A percentile compares a stretch with the other conserved stretches of the same genome.
Conservation (phyloP, 2,797 vertebrate genomes). For the Hypotaenidia philippensis region DNA sequence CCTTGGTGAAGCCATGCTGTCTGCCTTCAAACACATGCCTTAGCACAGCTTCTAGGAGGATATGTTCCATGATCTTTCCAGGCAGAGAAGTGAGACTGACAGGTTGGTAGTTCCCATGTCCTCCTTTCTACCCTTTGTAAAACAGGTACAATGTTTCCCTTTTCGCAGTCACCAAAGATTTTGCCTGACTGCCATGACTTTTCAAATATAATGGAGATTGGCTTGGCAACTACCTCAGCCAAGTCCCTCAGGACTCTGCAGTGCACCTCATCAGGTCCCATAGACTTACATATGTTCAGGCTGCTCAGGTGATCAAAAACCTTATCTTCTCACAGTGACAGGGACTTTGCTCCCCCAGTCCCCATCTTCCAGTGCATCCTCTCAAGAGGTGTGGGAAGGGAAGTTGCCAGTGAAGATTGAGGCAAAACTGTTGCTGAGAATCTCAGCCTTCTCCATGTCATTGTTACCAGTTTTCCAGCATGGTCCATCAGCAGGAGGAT, state of each 20-base stretch:
- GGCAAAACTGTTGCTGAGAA: background rate
- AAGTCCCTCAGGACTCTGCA: background rate
- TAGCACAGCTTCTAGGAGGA: no score
- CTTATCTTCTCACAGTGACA: background rate
- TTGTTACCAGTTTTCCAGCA: background rate
- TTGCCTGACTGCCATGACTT: background rate
- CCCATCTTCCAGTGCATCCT: background rate
- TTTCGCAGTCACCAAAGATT: background rate
- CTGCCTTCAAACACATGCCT: no score
- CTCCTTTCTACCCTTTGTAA: background rate
- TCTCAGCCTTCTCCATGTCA: background rate
- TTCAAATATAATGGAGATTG: background rate
- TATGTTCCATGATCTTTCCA: background rate
- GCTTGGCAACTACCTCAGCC: background rate
- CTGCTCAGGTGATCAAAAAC: background rate
- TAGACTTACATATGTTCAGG: background rate
- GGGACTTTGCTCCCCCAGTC: background rate
- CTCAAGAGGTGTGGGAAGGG: background rate
- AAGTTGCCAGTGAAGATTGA: background rate
- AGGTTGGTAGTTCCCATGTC: no score
- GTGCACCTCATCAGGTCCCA: background rate
- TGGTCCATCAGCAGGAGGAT: no score
- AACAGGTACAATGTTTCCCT: background rate
- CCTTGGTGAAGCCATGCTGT: no score
- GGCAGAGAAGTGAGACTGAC: background rate